These are phyloP conservation scores for Troides helena DNA, from an alignment of 2,888 invertebrate genomes.

Conservation along the genomic window DNA sequence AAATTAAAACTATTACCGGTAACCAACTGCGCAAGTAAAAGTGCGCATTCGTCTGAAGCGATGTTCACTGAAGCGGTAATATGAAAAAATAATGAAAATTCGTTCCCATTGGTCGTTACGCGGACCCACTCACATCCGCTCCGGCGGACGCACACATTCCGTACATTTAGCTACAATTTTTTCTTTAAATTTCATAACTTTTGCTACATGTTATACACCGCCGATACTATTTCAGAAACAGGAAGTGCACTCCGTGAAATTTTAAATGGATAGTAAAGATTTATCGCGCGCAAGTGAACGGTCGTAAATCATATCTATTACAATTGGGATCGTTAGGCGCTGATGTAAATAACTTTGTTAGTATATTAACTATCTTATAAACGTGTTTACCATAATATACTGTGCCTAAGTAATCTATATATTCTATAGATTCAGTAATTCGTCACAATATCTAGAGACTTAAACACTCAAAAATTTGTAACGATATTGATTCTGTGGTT, in stretches of 20 bases:
- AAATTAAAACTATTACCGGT: constrained; percentile 2
- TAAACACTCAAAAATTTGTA: no score
- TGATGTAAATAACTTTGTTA: constrained; percentile 7
- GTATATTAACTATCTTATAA: no score
- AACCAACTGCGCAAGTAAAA: constrained; percentile 11
- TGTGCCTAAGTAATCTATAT: background rate
- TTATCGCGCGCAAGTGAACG: constrained; percentile 10
- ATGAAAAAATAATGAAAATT: constrained; percentile 12
- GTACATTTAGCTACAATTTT: background rate
- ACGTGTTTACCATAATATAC: background rate
- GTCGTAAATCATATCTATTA: constrained; percentile 26
- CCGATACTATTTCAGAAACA: constrained; percentile 12
- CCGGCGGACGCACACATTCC: background rate
- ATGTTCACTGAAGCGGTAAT: constrained; percentile 16
- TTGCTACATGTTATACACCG: background rate
- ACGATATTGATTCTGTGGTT: no score
- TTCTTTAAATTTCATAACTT: constrained; percentile 7
- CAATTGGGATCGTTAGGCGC: constrained; percentile 21
- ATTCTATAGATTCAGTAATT: background rate
- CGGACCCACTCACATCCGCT: constrained; percentile 8
- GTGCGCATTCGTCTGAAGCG: constrained; percentile 8
- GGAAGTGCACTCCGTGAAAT: constrained; percentile 11
- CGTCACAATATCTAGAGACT: no score
- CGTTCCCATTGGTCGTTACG: constrained; percentile 14
- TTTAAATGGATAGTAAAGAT: constrained; percentile 6